phyloP scores from a whole-genome alignment of 2,888 invertebrate species.

The Ennomos quercinarius region DNA sequence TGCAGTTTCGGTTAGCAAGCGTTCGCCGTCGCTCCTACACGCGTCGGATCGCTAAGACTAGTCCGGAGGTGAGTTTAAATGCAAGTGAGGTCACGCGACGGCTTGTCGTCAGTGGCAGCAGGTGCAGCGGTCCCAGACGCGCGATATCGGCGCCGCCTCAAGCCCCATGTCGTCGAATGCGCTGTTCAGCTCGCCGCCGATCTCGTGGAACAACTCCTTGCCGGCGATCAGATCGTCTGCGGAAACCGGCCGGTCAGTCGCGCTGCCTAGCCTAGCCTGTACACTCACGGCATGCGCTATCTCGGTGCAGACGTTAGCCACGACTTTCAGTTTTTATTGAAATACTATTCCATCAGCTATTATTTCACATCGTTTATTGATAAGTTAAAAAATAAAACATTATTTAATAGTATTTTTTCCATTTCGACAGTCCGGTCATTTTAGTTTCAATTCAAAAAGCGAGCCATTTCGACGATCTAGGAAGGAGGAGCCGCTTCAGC shows the following conservation, averaged over 20 bases:
- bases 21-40: slow-evolving; percentile 20
- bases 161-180: slow-evolving; percentile 91
- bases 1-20: slow-evolving; percentile 60
- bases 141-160: slow-evolving; percentile 46
- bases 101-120: slow-evolving; percentile 70
- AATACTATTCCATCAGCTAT: slow-evolving; percentile 82
- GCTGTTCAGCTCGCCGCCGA: slow-evolving; percentile 96
- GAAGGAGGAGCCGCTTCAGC: slow-evolving; percentile 39
- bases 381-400: slow-evolving; percentile 61
- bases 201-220: slow-evolving; percentile 96
- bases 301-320: slow-evolving; percentile 22
- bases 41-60: not conserved
- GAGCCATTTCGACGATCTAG: slow-evolving; percentile 26
- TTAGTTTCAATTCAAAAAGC: slow-evolving; percentile 23
- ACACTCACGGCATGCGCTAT: slow-evolving; percentile 49
- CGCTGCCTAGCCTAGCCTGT: slow-evolving; percentile 39
- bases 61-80: slow-evolving; percentile 53
- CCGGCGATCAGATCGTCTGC: slow-evolving; percentile 93
- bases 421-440: slow-evolving; percentile 35
- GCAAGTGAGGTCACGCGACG: slow-evolving; percentile 53
- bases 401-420: slow-evolving; percentile 27
- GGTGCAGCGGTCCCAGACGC: slow-evolving; percentile 73
- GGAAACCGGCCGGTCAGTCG: slow-evolving; percentile 63
- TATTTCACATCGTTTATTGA: slow-evolving; percentile 62
- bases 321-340: slow-evolving; percentile 40